Evolutionary conservation across 2,888 invertebrate species (phyloP).

Genomic region (Chloroclystis v-ata): DNA sequence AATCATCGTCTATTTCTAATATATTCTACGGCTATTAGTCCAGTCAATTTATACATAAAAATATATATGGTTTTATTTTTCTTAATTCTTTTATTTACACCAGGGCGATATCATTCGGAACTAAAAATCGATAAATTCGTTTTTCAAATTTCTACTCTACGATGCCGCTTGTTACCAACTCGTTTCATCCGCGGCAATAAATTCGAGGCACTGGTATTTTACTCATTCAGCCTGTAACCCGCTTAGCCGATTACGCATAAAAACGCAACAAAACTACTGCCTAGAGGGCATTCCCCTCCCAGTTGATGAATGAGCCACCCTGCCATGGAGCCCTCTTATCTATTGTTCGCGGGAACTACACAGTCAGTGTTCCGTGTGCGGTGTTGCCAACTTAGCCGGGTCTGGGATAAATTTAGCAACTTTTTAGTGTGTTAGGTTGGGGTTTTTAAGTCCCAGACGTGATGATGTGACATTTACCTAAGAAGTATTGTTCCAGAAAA

Average conservation of each 20-base stretch:
- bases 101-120: too few species aligned
- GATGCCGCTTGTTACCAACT: too few species aligned
- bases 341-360: conserved; percentile 50
- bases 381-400: conserved; percentile 21
- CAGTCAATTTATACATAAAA: too few species aligned
- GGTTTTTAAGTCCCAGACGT: not conserved
- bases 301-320: conserved; percentile 35
- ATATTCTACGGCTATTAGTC: too few species aligned
- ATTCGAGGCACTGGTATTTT: not conserved
- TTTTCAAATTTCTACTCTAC: too few species aligned
- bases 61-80: too few species aligned
- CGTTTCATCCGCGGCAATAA: not conserved
- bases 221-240: not conserved
- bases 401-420: conserved; percentile 22
- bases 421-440: not conserved
- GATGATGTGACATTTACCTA: too few species aligned
- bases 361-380: conserved; percentile 28
- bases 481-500: too few species aligned
- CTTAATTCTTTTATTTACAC: too few species aligned
- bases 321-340: conserved; percentile 42
- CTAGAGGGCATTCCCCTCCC: conserved; percentile 4
- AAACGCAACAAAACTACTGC: conserved; percentile 19
- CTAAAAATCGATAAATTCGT: too few species aligned
- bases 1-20: too few species aligned
- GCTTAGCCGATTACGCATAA: conserved; percentile 14